Percentiles rank a stretch among this genome's conserved stretches.
Evolutionary conservation across 1,140 invertebrate species (phyloP).

Genomic region (Elysia chlorotica): DNA sequence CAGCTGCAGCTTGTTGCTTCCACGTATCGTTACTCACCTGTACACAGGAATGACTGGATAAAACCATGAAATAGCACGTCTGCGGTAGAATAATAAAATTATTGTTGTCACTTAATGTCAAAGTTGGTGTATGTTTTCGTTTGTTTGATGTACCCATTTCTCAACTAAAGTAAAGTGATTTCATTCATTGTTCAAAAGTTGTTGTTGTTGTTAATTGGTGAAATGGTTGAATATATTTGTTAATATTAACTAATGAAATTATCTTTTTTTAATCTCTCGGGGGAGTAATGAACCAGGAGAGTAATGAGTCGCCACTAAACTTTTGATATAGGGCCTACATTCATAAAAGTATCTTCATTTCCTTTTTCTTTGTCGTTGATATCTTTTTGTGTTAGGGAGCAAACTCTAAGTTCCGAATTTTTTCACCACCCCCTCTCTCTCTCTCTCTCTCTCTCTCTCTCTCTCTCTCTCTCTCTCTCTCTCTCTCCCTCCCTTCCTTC

Average conservation of each 20-base stretch:
- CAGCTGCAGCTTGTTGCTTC: not conserved
- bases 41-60: not conserved
- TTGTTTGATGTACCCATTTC: no score
- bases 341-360: no score
- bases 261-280: not conserved
- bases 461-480: constrained; percentile 7
- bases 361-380: not conserved
- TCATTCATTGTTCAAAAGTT: no score
- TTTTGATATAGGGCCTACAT: no score
- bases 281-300: not conserved
- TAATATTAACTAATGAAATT: not conserved
- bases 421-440: not conserved
- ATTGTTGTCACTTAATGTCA: no score
- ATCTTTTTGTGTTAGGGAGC: not conserved
- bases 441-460: not conserved
- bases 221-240: not conserved
- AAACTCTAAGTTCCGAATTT: not conserved
- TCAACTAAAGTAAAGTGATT: no score
- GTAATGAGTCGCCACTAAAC: not conserved
- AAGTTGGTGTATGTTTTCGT: no score
- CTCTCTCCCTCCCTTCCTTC: not conserved
- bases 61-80: not conserved
- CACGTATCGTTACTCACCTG: not conserved
- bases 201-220: no score
- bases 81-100: not conserved